Evolutionary conservation across 1,140 invertebrate species (phyloP), one percentile per base, ranked within the genome.

Genomic region (Pinna nobilis): DNA sequence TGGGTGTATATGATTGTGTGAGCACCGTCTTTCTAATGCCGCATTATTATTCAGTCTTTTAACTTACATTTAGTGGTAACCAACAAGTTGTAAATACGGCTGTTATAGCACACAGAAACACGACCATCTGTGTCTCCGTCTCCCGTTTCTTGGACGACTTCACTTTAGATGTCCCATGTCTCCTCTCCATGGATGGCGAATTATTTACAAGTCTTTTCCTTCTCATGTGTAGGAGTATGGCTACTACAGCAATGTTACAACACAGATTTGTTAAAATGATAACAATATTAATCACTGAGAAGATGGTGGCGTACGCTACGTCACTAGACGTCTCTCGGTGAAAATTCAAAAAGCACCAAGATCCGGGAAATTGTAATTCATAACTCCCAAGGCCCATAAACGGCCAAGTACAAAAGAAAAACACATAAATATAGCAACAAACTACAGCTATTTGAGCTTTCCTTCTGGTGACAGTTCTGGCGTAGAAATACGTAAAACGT

Each of bases 261-360:
- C 81, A 59, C 28, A 88, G 79, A 44, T 87, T 88, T 32, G 82
- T 41, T 2, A 71, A 41, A 30, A 88, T 88, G 25, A 86, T 70
- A 15, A 82, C 20, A 20, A 89, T 74, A 71, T 88, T 89, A 5
- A 87, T 47, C 9, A 81, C 70, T 13, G 83, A 82, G 67, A 88
- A 88, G 11, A 78, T 79, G 23, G 76, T 77, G 3, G 87, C 84
- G 65, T 86, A 89, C 2, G 78, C 80, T 3, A 79, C 68, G 28
- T 88, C 84, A 0, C 65, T 57, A 2, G 30, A n/a, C 65, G 75
- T 83, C 67, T 90, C 84, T 32, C 65, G 74, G 68, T 90, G 89
- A 50, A 88, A 87, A 76, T 89, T 89, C 55, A 89, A 70, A 71
- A 89, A 90, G 73, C 89, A 90, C 89, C 89, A 90, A 18, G 87